Base-by-base conservation (phyloP, 2,797 vertebrate species). In the Sparus aurata region DNA sequence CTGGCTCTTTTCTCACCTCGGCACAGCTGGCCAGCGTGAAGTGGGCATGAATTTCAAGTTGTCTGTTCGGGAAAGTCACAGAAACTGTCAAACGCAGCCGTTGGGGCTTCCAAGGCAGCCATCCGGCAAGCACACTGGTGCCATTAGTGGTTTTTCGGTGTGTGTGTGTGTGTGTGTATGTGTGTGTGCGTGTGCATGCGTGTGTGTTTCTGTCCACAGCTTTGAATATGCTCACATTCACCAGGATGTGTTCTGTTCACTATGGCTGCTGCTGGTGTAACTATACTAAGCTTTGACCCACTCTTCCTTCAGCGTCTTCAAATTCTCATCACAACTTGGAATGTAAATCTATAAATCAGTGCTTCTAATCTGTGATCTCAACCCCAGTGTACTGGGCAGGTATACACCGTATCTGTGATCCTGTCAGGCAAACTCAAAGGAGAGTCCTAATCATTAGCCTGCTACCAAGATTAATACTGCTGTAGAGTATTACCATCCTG, bases 401-500 rank as follows among this genome's bases (percentile, higher is more conserved):
- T 73, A 69, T 73, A 61, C 12, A 43, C 69, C 27, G 75, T 69
- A 80, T 80, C 81, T 83, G 43, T 85, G 84, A 90, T 89, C 85
- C 70, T 23, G 5, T 63, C 69, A 27, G 66, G 68, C 77, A 64
- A 79, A 89, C 68, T 84, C 77, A 89, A 89, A 91, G 84, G 75
- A 80, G 16, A 23, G 64, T 61, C 74, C 72, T 83, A 81, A 85
- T 92, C 84, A 87, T 88, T 77, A 90, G 80, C 60, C 57, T 73
- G 46, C 79, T 59, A 53, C 72, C 77, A 61, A 79, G 87, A 93
- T 91, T 86, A 89, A 87, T 85, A 75, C 60, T 25, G 49, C 80
- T 81, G 73, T 79, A 66, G 83, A 80, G 80, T 62, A 86, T 87
- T 87, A 87, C 74, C 64, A 41, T 83, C 73, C 64, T 70, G 79